Evolutionary conservation across 92 coral and sea anemone genomes (phyloP).

Genomic region (Phymanthus crucifer): DNA sequence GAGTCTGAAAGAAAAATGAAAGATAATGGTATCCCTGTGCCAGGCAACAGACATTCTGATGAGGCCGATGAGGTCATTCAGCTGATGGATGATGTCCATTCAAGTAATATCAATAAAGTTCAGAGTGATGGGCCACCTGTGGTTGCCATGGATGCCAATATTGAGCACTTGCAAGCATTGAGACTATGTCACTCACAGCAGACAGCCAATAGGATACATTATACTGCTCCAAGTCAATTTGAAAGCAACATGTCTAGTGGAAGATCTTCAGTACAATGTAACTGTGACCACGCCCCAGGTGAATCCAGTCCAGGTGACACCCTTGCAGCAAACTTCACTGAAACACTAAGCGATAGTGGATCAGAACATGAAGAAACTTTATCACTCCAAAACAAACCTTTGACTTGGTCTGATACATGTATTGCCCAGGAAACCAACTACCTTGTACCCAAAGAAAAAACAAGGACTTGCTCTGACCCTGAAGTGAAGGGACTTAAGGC

Average conservation of each 20-base stretch:
- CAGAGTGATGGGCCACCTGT: neutral
- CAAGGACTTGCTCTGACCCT: slow-evolving; percentile 20
- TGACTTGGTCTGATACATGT: slow-evolving; percentile 24
- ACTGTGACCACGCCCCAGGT: neutral
- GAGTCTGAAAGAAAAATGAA: too few relatives aligned
- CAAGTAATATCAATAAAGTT: neutral
- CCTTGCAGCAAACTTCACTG: neutral
- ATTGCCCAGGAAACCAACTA: neutral
- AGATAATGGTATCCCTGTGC: neutral
- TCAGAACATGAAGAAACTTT: neutral
- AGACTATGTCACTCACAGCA: neutral
- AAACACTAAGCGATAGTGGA: neutral
- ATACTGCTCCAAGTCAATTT: neutral
- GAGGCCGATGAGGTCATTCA: slow-evolving; percentile 18
- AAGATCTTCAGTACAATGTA: neutral
- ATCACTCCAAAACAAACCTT: neutral
- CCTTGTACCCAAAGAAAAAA: slow-evolving; percentile 1
- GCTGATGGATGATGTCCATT: slow-evolving; percentile 6
- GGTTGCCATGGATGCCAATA: neutral
- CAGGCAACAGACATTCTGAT: neutral
- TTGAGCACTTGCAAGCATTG: neutral
- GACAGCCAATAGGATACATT: neutral
- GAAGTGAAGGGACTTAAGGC: slow-evolving; percentile 6
- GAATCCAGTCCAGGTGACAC: neutral
- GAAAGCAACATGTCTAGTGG: neutral